These are phyloP conservation scores for Aleiodes alternator DNA, from an alignment of 2,888 invertebrate genomes.

Conservation along the genomic window DNA sequence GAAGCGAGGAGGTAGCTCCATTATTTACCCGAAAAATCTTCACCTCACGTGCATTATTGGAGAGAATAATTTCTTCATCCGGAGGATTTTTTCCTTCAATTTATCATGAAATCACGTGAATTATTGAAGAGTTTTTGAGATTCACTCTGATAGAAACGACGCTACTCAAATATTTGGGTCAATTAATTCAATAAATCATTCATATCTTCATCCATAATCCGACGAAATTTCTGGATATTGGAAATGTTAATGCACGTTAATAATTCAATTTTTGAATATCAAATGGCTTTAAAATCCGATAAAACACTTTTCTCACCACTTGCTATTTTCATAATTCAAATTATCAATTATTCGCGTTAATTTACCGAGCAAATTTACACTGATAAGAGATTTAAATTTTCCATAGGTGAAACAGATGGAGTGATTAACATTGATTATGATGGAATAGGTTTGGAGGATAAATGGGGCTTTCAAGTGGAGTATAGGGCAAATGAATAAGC, in stretches of 20 bases:
- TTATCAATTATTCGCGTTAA: not conserved
- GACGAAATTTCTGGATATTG: not conserved
- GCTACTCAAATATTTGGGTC: not conserved
- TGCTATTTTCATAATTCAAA: not conserved
- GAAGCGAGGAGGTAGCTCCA: too few relatives aligned
- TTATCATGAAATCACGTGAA: conserved; percentile 12
- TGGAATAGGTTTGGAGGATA: not conserved
- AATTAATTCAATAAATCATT: conserved; percentile 15
- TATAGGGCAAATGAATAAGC: conserved; percentile 1
- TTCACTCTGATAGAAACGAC: not conserved
- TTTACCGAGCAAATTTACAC: not conserved
- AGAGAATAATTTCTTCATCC: too few relatives aligned
- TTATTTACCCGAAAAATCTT: too few relatives aligned
- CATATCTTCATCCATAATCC: conserved; percentile 12
- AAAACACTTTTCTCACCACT: not conserved
- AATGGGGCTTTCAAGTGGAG: not conserved
- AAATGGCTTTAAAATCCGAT: not conserved
- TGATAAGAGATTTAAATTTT: not conserved
- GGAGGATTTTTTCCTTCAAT: not conserved
- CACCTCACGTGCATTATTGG: too few relatives aligned
- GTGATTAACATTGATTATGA: not conserved
- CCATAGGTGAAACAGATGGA: not conserved
- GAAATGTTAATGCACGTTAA: conserved; percentile 6
- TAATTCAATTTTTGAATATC: not conserved
- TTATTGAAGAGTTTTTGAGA: not conserved